Base-by-base conservation (phyloP, 2,113 vertebrate genomes). In the Ia io region DNA sequence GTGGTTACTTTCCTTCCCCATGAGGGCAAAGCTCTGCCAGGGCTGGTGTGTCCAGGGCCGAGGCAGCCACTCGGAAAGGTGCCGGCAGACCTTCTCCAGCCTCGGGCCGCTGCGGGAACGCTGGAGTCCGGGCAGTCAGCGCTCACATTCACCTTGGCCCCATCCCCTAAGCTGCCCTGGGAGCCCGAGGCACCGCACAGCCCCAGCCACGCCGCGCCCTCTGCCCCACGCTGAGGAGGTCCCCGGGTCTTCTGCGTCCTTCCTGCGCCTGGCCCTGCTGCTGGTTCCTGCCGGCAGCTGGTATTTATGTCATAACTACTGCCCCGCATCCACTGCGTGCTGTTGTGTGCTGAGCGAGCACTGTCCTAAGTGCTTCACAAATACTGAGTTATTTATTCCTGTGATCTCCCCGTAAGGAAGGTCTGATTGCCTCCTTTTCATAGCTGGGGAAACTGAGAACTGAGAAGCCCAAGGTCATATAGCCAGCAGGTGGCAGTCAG, bases 251-350 rank as follows among this genome's bases (percentile, higher is more conserved):
- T n/a, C 42, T 56, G 8, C 28, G 0, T n/a, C 73, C n/a, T 35
- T 30, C 47, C 30, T 16, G 12, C 3, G 17, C 74, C 56, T 40
- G 2, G 5, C 18, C 56, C 67, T 35, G 20, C 44, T 10, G 35
- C 53, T 23, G 44, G 17, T 25, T 18, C 32, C 2, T 14, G 42
- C 51, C 49, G 18, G 65, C 17, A 30, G 1, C 53, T 2, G 20
- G 35, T 11, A 10, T 70, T 25, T 90, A 49, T 80, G 61, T 74
- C 47, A 25, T 11, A 16, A 85, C 59, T 18, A 20, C 65, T 61
- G 40, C 37, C 8, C 0, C 0, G 2, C 32, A 2, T 22, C 71
- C 12, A 9, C 65, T 23, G 23, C 35, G 16, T 18, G 42, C 71
- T 2, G 7, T 25, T 1, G 9, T 10, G 18, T 18, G 12, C 51